Percentiles rank a stretch among this genome's conserved stretches.
phyloP scores from a whole-genome alignment of 2,888 invertebrate species.

The Clostera curtula region DNA sequence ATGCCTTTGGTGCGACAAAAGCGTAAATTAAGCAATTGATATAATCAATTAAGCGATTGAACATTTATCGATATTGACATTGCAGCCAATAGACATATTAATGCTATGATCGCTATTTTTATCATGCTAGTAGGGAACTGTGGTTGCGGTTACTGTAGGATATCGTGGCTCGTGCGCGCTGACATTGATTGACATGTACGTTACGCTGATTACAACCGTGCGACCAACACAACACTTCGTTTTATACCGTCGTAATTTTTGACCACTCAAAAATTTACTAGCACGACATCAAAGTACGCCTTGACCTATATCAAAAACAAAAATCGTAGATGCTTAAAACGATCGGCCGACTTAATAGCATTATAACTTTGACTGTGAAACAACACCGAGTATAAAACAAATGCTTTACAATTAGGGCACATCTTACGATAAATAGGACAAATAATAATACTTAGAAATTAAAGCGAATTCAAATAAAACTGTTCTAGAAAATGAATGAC shows the following conservation, averaged over 20 bases:
- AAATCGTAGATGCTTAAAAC: slow-evolving; percentile 14
- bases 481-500: slow-evolving; percentile 35
- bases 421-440: no score
- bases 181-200: slow-evolving; percentile 57
- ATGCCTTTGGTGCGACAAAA: no score
- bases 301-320: slow-evolving; percentile 42
- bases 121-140: no score
- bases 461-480: slow-evolving; percentile 14
- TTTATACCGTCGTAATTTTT: slow-evolving; percentile 39
- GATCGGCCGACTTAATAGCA: no score
- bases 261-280: slow-evolving; percentile 25
- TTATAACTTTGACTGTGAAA: slow-evolving; percentile 10
- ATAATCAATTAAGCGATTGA: no score
- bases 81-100: no score
- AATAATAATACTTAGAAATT: no score
- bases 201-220: slow-evolving; percentile 31
- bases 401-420: no score
- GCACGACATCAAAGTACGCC: slow-evolving; percentile 37
- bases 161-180: slow-evolving; percentile 27
- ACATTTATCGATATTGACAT: no score
- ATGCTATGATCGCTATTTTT: no score
- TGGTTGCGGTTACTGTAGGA: slow-evolving; percentile 9
- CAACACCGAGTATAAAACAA: no score
- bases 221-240: slow-evolving; percentile 32
- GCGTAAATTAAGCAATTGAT: no score